Base-by-base conservation (phyloP, 30 jellyfish, hydroid and myxozoan genomes). In the Aurelia sp. region DNA sequence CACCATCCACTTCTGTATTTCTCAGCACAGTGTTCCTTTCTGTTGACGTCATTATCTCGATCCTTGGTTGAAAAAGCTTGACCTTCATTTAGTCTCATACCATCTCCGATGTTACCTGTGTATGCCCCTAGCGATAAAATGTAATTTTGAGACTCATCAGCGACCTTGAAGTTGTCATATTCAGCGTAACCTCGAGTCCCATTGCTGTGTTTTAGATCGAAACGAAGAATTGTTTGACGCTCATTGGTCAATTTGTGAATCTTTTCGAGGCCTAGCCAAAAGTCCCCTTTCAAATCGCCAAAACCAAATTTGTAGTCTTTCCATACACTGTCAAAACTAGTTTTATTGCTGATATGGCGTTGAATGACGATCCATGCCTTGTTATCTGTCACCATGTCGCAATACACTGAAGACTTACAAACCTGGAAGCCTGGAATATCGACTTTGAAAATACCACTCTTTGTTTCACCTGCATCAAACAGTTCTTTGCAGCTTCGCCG, bases 321-420 rank as follows among this genome's bases (percentile, higher is more conserved):
- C 81, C 78, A 63, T 20, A 33, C 55, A 22, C 81, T 67, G 24
- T 59, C 30, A 67, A 80, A 80, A 48, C 38, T 63, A 8, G 63
- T 73, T 3, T 67, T 17, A 51, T 57, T 60, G 78, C 63, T 63
- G 20, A 38, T 40, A 2, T 80, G 81, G 17, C 81, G 76, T 80
- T 80, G 90, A n/a, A 80, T 19, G 67, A 80, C 81, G 22, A 66
- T 63, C 90, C 90, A 80, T 20, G 81, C 81, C 33, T 75, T 63
- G 8, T 64, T 70, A 30, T 80, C 81, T 0, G 90, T 80, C 22
- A 17, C 48, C 90, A 80, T 80, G 50, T 80, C 90, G 55, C 90
- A 80, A 63, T 47, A 73, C 9, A 73, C 73, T 18, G 33, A 59
- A 21, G 16, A 59, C 4, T 9, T 59, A 4, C 69, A 12, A n/a